phyloP scores from a whole-genome alignment of 2,888 invertebrate species.

The Himalopsyche kuldschensis region DNA sequence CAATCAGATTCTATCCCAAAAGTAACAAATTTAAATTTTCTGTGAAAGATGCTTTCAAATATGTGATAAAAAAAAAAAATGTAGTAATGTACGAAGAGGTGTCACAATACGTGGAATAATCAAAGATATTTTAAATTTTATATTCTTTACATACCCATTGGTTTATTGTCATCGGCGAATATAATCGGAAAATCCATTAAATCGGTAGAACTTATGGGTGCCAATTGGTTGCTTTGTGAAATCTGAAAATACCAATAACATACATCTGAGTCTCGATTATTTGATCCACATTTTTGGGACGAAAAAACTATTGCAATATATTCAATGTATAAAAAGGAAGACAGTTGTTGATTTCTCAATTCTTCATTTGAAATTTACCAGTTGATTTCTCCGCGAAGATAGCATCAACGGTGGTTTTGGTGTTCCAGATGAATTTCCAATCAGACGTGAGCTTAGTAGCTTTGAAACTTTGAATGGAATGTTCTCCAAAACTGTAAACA shows the following conservation, averaged over 20 bases:
- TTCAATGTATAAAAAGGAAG: background rate
- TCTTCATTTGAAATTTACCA: background rate
- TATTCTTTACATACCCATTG: constrained; percentile 29
- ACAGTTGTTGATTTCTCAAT: background rate
- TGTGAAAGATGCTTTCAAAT: no score
- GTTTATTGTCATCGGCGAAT: constrained; percentile 61
- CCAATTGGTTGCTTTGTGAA: constrained; percentile 4
- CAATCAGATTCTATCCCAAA: no score
- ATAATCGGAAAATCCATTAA: constrained; percentile 65
- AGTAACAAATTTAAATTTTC: no score
- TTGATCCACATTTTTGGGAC: no score
- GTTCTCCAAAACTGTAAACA: constrained; percentile 35
- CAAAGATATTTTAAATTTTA: no score
- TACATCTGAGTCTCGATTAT: no score
- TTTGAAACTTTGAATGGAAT: constrained; percentile 29
- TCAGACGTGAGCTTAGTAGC: background rate
- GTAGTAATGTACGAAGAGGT: no score
- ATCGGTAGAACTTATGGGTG: constrained; percentile 48
- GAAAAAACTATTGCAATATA: no score
- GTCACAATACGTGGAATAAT: no score
- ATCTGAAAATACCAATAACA: constrained; percentile 11
- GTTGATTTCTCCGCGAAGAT: background rate
- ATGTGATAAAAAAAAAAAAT: no score
- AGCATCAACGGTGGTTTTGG: constrained; percentile 4
- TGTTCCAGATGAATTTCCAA: constrained; percentile 6